Evolutionary conservation across 2,888 invertebrate species (phyloP).

Genomic region (Apamea epomidion): DNA sequence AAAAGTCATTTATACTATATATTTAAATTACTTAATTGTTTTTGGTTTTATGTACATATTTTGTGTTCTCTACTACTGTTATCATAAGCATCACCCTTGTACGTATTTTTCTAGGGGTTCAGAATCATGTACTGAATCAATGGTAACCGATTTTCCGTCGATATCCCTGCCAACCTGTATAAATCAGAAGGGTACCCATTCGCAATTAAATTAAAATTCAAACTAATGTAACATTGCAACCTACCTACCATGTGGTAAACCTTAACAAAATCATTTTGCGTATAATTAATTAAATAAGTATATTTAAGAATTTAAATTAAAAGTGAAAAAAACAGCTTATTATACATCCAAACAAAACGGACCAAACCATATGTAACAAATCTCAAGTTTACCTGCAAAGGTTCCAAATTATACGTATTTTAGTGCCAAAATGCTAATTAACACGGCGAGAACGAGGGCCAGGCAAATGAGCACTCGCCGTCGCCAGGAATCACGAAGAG

Average conservation of each 20-base stretch:
- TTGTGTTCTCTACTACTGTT: not conserved
- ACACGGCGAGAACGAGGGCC: constrained; percentile 83
- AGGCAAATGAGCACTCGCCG: constrained; percentile 84
- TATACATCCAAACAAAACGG: constrained; percentile 27
- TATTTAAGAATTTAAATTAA: not conserved
- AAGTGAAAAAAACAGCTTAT: not conserved
- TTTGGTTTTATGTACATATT: not conserved
- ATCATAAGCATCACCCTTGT: not conserved
- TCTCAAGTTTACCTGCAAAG: constrained; percentile 66
- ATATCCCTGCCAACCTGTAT: too few species aligned
- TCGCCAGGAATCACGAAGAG: constrained; percentile 88
- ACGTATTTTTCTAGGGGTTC: not conserved
- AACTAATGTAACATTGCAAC: not conserved
- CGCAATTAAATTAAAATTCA: too few species aligned
- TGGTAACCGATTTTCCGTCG: too few species aligned
- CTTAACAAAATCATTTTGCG: not conserved
- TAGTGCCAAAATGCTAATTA: constrained; percentile 90
- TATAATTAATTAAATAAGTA: not conserved
- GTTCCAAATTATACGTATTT: constrained; percentile 84
- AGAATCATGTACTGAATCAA: too few species aligned
- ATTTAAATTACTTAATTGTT: not conserved
- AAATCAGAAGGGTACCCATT: too few species aligned
- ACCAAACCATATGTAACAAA: constrained; percentile 51
- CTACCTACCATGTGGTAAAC: not conserved
- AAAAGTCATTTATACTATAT: not conserved